Conservation (phyloP, 2,888 invertebrate genomes). For the Drosophila parthenogenetica region DNA sequence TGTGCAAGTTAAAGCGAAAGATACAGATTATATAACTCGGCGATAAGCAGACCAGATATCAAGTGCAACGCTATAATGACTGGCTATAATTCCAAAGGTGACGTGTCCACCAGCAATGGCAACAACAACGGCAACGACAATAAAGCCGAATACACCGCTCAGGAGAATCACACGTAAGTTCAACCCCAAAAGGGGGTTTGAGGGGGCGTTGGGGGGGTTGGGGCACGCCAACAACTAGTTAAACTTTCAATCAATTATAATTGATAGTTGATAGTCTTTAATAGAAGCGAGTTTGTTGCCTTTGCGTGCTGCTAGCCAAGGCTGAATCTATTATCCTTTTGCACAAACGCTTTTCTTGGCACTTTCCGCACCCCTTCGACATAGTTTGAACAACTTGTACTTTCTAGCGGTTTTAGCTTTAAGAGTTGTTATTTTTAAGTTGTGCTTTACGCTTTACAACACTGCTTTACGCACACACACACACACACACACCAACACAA, state of each 20-base stretch:
- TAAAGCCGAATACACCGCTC: slow-evolving; percentile 52
- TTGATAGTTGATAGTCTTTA: slow-evolving; percentile 22
- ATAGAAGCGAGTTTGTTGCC: neutral
- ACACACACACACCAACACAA: neutral
- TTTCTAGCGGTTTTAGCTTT: neutral
- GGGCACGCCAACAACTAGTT: slow-evolving; percentile 53
- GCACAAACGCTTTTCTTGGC: neutral
- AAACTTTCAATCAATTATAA: slow-evolving; percentile 37
- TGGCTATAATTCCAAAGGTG: slow-evolving; percentile 59
- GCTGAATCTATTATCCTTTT: slow-evolving; percentile 16
- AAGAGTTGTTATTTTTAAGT: slow-evolving; percentile 2
- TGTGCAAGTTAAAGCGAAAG: slow-evolving; percentile 18
- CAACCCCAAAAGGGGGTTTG: neutral
- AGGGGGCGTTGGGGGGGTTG: neutral
- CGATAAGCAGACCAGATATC: slow-evolving; percentile 1
- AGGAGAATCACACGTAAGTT: slow-evolving; percentile 67
- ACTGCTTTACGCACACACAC: slow-evolving; percentile 1
- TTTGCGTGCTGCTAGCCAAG: slow-evolving; percentile 17
- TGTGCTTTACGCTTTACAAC: neutral
- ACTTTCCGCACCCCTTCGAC: neutral
- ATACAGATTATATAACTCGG: slow-evolving; percentile 9
- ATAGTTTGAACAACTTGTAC: neutral
- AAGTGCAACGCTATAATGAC: slow-evolving; percentile 57
- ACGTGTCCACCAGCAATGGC: slow-evolving; percentile 62
- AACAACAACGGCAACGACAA: slow-evolving; percentile 31